A percentile compares a stretch with the other conserved stretches of the same genome.
Evolutionary conservation across 1,140 invertebrate species (phyloP).

Genomic region (Cotesia vestalis): DNA sequence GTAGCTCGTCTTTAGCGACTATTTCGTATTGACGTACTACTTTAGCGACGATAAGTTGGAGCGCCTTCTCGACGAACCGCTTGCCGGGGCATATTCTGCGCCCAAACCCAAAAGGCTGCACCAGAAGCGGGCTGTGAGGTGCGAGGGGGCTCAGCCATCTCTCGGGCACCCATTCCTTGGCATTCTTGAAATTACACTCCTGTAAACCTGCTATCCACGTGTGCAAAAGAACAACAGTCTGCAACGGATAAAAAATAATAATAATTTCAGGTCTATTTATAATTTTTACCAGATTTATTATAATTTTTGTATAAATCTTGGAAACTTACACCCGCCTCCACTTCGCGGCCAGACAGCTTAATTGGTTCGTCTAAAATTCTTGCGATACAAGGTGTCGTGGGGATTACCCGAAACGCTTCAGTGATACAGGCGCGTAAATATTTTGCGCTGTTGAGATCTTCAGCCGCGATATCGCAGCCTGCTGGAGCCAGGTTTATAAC

Average conservation of each 20-base stretch:
- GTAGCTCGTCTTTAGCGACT: slow-evolving; percentile 72
- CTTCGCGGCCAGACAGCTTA: slow-evolving; percentile 76
- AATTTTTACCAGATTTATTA: no score
- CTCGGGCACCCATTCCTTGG: slow-evolving; percentile 81
- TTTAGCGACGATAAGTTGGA: slow-evolving; percentile 79
- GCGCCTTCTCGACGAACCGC: slow-evolving; percentile 80
- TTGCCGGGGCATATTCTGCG: slow-evolving; percentile 83
- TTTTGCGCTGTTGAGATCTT: slow-evolving; percentile 72
- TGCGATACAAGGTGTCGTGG: slow-evolving; percentile 84
- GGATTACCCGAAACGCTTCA: slow-evolving; percentile 85
- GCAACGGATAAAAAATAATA: slow-evolving; percentile 42
- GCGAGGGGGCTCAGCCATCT: slow-evolving; percentile 75
- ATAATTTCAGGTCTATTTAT: slow-evolving; percentile 31
- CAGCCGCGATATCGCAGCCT: slow-evolving; percentile 68
- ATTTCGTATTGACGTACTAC: slow-evolving; percentile 77
- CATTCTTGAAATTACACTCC: slow-evolving; percentile 80
- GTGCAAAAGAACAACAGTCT: slow-evolving; percentile 87
- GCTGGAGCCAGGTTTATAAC: slow-evolving; percentile 68
- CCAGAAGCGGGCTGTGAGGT: slow-evolving; percentile 70
- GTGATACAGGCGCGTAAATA: slow-evolving; percentile 87
- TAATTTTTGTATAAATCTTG: no score
- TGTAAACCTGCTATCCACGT: slow-evolving; percentile 83
- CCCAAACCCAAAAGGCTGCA: slow-evolving; percentile 90
- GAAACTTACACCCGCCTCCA: slow-evolving; percentile 78
- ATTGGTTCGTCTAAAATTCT: slow-evolving; percentile 81